phyloP scores from a whole-genome alignment of 1,140 invertebrate genomes.

The Trialeurodes vaporariorum region DNA sequence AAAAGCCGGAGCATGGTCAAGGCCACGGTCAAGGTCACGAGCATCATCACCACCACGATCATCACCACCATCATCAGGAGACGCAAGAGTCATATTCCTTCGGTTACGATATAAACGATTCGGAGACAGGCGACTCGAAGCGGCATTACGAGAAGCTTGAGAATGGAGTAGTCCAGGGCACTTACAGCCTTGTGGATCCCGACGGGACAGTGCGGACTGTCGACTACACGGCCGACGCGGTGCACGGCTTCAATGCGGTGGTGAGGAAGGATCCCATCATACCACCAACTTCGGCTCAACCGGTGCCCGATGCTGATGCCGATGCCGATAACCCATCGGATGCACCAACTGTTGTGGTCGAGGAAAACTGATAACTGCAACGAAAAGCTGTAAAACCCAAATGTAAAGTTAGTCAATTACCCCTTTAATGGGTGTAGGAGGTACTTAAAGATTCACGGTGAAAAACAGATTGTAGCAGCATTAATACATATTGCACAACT shows the following conservation, averaged over 20 bases:
- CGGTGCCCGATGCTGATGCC: slow-evolving; percentile 4
- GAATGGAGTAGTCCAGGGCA: slow-evolving; percentile 35
- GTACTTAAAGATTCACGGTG: too few relatives aligned
- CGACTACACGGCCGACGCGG: slow-evolving; percentile 21
- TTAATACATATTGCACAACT: too few relatives aligned
- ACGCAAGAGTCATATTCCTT: not conserved
- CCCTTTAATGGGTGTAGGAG: too few relatives aligned
- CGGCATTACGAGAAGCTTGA: not conserved
- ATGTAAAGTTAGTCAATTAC: too few relatives aligned
- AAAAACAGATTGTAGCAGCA: too few relatives aligned
- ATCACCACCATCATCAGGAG: not conserved
- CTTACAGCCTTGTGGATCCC: slow-evolving; percentile 28
- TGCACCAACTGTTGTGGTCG: too few relatives aligned
- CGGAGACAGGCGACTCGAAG: not conserved
- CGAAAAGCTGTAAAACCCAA: too few relatives aligned
- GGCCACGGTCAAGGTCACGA: not conserved
- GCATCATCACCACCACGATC: not conserved
- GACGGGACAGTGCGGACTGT: slow-evolving; percentile 24
- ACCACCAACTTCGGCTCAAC: not conserved
- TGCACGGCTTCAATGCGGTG: slow-evolving; percentile 21
- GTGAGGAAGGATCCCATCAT: slow-evolving; percentile 9
- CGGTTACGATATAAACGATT: not conserved
- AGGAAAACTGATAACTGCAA: too few relatives aligned
- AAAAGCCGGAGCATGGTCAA: not conserved
- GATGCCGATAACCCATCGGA: too few relatives aligned